Evolutionary conservation across 2,888 invertebrate genomes (phyloP), one percentile per base, ranked within the genome.

Genomic region (Spodoptera littoralis): DNA sequence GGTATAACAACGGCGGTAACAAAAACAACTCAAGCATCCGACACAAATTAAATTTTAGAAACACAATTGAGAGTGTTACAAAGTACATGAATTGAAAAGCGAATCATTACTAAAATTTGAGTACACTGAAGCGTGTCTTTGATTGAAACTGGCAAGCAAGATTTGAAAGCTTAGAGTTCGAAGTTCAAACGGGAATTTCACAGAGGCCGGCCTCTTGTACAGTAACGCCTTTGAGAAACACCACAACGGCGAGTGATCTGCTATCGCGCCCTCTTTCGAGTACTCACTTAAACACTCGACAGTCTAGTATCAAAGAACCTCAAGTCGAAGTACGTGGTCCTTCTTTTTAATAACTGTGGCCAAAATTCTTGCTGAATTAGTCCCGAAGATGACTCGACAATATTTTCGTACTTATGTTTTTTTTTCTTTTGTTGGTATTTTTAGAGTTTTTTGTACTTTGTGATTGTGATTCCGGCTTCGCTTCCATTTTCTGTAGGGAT

Each of bases 241-340:
- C 83, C 82, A 70, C 67, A 68, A 77, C 76, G 80, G 80, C 81
- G 83, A 87, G 83, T 84, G 87, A 86, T 86, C 86, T 84, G 79
- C 69, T 84, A 83, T 84, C 83, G 73, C 76, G 76, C 81, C 74
- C 86, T 85, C 76, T 74, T 82, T 84, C 79, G 76, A 90, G 90
- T 65, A 81, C 85, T 88, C 90, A 89, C 92, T 92, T 90, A 89
- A 87, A 85, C 81, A 88, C 89, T 92, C 81, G 69, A 87, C 78
- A 74, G 66, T 67, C 69, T 73, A 80, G 83, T 84, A 87, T 91
- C 92, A 92, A 92, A 92, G 90, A 82, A 77, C 73, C 73, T 82
- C 71, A 76, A 82, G 79, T 74, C 68, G 48, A 80, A 82, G 81
- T 83, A 79, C 77, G 69, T 76, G 80, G 71, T 55, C 63, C 65